phyloP scores from a whole-genome alignment of 1,140 invertebrate species.

The Holotrichia oblita region DNA sequence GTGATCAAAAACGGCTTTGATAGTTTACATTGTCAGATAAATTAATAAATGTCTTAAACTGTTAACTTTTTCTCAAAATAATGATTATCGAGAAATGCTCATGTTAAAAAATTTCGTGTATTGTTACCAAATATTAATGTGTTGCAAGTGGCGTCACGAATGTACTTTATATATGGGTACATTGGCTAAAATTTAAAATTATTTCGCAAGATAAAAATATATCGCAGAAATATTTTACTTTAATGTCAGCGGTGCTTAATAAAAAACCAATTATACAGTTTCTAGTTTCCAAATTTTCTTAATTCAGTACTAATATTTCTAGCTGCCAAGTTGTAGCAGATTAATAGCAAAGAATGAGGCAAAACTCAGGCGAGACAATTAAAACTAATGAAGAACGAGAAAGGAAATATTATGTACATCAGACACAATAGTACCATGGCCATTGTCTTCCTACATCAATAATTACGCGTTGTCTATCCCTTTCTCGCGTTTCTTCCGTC shows the following conservation, averaged over 20 bases:
- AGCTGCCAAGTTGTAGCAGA: background rate
- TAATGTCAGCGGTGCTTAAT: background rate
- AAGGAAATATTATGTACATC: conserved; percentile 14
- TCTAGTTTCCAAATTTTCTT: background rate
- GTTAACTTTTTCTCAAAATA: no score
- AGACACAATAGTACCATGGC: conserved; percentile 16
- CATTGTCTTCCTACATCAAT: conserved; percentile 38
- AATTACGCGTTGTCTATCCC: background rate
- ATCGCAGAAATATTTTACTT: no score
- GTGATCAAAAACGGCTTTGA: no score
- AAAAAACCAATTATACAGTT: background rate
- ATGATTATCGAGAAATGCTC: no score
- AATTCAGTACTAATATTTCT: background rate
- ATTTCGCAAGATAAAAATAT: no score
- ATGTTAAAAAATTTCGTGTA: no score
- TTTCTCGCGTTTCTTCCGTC: background rate
- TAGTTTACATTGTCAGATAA: no score
- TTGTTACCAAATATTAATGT: no score
- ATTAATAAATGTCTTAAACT: no score
- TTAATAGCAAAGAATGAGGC: conserved; percentile 10
- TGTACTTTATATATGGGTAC: no score
- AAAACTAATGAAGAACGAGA: conserved; percentile 2
- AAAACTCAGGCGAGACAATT: conserved; percentile 37
- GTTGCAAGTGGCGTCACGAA: no score
- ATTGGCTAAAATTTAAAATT: no score